Conservation (phyloP, 2,797 vertebrate species). For the Propithecus deckenii region DNA sequence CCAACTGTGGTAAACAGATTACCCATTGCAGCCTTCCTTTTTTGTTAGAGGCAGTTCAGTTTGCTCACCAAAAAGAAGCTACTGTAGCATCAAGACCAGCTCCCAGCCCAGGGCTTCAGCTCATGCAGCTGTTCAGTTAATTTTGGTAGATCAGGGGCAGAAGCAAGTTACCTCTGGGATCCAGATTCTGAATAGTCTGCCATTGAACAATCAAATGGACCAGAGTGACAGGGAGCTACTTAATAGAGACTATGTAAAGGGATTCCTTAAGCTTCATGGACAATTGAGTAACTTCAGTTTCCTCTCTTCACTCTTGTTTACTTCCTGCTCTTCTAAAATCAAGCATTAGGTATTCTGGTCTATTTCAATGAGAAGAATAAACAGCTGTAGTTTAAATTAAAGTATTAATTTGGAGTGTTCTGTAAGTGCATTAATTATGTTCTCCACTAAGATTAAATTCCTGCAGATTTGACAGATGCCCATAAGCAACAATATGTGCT, state of each 20-base stretch:
- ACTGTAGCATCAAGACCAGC: too few species aligned
- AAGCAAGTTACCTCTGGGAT: background rate
- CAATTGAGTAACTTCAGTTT: slow-evolving; percentile 71
- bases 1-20: background rate
- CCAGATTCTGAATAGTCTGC: background rate
- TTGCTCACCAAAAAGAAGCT: background rate
- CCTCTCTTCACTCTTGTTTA: slow-evolving; percentile 58
- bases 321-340: slow-evolving; percentile 46
- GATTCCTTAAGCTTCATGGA: slow-evolving; percentile 60
- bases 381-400: slow-evolving; percentile 66
- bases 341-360: slow-evolving; percentile 39
- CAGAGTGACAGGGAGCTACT: background rate
- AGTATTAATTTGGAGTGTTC: slow-evolving; percentile 55
- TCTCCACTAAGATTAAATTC: slow-evolving; percentile 45
- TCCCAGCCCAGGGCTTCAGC: background rate
- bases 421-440: slow-evolving; percentile 50
- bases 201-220: background rate
- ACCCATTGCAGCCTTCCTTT: background rate
- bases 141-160: background rate
- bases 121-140: background rate
- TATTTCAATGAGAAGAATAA: slow-evolving; percentile 53
- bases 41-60: background rate
- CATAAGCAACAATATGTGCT: background rate
- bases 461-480: slow-evolving; percentile 11
- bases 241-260: slow-evolving; percentile 57